Evolutionary conservation across 2,113 vertebrate species (phyloP).

Genomic region (Taxidea taxus): DNA sequence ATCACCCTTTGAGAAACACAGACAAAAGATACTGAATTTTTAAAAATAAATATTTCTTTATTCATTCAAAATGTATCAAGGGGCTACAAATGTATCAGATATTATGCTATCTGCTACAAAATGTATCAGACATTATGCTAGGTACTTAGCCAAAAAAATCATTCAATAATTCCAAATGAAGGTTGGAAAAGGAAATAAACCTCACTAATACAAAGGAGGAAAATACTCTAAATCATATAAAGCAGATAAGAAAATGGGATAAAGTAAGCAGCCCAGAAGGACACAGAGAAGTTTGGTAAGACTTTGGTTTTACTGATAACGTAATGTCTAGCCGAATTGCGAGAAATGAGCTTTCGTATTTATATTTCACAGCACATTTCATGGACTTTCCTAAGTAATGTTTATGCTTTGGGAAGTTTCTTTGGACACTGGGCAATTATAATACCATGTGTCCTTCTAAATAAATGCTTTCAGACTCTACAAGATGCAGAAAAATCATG

Average conservation of each 20-base stretch:
- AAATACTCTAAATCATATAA: neutral
- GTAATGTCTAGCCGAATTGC: neutral
- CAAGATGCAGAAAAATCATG: constrained; percentile 22
- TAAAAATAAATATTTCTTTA: neutral
- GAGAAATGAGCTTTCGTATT: neutral
- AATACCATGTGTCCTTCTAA: neutral
- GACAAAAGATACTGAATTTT: neutral
- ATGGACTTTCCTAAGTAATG: constrained; percentile 7
- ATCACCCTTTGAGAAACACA: constrained; percentile 9
- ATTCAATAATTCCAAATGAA: neutral
- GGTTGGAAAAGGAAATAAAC: neutral
- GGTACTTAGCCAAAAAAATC: neutral
- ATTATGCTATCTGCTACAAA: no score
- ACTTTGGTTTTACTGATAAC: neutral
- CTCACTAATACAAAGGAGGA: neutral
- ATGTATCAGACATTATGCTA: neutral
- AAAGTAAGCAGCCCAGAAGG: neutral
- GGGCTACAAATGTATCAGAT: neutral
- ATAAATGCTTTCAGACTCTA: neutral
- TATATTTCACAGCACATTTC: constrained; percentile 12
- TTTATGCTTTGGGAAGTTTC: constrained; percentile 10
- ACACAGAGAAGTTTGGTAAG: neutral
- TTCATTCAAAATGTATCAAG: neutral
- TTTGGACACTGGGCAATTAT: constrained; percentile 33
- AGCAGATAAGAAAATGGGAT: neutral